Percentiles rank a stretch among this genome's conserved stretches.
Evolutionary conservation across 2,888 invertebrate genomes (phyloP).

Genomic region (Omphaloscelis lunosa): DNA sequence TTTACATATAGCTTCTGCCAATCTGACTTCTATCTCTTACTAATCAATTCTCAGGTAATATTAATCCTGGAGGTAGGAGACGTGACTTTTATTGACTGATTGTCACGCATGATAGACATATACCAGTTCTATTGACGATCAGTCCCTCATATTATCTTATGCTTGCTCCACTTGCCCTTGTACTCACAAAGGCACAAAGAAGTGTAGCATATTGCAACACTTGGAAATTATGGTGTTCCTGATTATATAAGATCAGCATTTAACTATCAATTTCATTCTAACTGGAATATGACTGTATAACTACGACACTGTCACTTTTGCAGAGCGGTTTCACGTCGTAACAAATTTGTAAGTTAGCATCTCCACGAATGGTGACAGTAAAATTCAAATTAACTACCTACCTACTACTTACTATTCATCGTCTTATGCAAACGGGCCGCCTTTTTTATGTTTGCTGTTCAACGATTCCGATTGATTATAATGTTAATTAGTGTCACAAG

Average conservation of each 20-base stretch:
- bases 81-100: neutral
- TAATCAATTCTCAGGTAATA: neutral
- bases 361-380: slow-evolving; percentile 8
- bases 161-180: neutral
- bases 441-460: slow-evolving; percentile 2
- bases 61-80: neutral
- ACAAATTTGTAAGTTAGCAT: slow-evolving; percentile 2
- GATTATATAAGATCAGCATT: slow-evolving; percentile 14
- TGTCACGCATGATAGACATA: neutral
- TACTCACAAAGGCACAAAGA: neutral
- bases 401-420: neutral
- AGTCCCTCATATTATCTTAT: neutral
- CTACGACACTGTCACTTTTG: slow-evolving; percentile 9
- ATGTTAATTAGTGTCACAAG: slow-evolving; percentile 13
- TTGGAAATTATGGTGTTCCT: neutral
- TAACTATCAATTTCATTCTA: slow-evolving; percentile 1
- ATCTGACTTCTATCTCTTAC: neutral
- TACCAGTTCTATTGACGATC: neutral
- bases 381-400: slow-evolving; percentile 11
- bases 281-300: slow-evolving; percentile 11
- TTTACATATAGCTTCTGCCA: neutral
- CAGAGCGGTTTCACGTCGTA: neutral
- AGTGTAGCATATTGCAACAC: neutral
- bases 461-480: slow-evolving; percentile 16
- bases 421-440: slow-evolving; percentile 16